Base-by-base conservation (phyloP, 2,797 vertebrate genomes). In the Argya squamiceps region DNA sequence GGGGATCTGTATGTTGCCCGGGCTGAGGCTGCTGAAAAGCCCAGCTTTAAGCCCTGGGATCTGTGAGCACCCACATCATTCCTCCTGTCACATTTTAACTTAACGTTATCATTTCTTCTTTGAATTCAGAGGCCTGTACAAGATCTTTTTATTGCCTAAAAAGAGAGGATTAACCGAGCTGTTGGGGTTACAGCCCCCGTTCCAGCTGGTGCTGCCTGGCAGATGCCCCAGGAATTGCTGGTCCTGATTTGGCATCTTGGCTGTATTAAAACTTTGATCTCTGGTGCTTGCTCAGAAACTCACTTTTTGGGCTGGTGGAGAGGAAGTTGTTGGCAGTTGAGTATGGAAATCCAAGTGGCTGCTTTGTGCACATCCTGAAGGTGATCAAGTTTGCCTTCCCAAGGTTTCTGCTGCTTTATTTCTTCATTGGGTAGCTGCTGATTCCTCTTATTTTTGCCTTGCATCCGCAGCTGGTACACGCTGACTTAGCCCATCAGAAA, bases 1-100 rank as follows among this genome's bases (percentile, higher is more conserved):
- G 34, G 32, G 27, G 16, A n/a, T 67, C 49, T 2, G 0, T 29
- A 9, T 3, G 0, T 44, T 77, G 37, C n/a, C 24, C 9, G 18
- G 34, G 46, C 16, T 14, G 74, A 73, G 67, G 47, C 34, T 37
- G 6, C 34, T 41, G 74, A 21, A 69, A 59, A 77, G 58, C 44
- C 10, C 19, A 30, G 36, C n/a, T 78, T 64, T 87, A 34, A 77
- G 55, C 15, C 34, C 15, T 0, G 2, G 20, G 9, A 12, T 59
- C 2, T 30, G 15, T 41, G n/a, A 68, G 65, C n/a, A 37, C 41
- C 55, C 52, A 6, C 29, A 11, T 79, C 7, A 2, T 84, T 76
- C 55, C 19, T 70, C 12, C 32, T 55, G 20, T 59, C 12, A 3
- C 30, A 15, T 76, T 92, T 86, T 15, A 77, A 44, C 43, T 53